Percentiles rank a stretch among this genome's conserved stretches.
phyloP scores from a whole-genome alignment of 2,113 vertebrate species.

The Anseranas semipalmata region DNA sequence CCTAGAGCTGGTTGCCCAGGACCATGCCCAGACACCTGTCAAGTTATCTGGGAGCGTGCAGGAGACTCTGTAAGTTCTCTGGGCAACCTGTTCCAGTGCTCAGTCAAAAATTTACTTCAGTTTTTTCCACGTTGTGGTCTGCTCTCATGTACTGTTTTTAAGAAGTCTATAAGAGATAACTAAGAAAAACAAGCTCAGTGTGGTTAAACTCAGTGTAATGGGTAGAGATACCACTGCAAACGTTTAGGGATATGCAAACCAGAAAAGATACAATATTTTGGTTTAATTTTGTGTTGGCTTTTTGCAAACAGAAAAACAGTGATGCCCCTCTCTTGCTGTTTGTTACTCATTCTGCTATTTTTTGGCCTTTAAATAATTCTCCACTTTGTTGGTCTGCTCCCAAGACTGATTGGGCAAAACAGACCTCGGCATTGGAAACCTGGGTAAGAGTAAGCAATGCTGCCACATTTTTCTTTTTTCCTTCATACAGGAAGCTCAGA shows the following conservation, averaged over 20 bases:
- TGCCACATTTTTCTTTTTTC: background rate
- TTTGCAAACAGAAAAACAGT: background rate
- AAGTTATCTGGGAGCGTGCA: background rate
- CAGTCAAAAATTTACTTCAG: background rate
- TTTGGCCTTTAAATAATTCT: background rate
- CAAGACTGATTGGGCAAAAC: background rate
- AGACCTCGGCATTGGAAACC: background rate
- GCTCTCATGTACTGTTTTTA: background rate
- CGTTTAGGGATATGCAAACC: background rate
- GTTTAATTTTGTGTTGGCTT: background rate
- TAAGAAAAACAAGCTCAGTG: background rate
- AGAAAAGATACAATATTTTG: accelerated
- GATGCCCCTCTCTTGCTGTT: accelerated
- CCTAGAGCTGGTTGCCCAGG: accelerated
- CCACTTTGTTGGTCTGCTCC: background rate
- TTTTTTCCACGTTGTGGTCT: background rate
- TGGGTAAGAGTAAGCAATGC: accelerated
- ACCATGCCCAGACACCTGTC: background rate
- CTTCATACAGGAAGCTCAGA: background rate
- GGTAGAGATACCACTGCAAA: background rate
- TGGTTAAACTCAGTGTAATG: background rate
- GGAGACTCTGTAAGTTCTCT: background rate
- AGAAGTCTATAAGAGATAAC: background rate
- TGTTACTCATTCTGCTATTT: background rate
- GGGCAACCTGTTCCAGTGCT: background rate